phyloP scores from a whole-genome alignment of 2,888 invertebrate genomes.

The Clistopyga incitator region DNA sequence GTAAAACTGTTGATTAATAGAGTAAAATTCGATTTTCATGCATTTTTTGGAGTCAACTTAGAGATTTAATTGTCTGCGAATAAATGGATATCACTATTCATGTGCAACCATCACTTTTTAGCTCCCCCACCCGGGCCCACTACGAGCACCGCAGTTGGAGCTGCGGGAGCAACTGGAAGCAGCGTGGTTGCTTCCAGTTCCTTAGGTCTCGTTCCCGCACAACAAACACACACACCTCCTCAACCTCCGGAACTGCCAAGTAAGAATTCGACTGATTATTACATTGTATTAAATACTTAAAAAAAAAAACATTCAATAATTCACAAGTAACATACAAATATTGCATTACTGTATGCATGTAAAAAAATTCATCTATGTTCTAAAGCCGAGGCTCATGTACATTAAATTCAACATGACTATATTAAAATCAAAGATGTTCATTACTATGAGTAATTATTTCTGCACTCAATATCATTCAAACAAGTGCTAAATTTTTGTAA shows the following conservation, averaged over 20 bases:
- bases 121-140: slow-evolving; percentile 86
- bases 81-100: background rate
- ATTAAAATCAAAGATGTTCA: too few relatives aligned
- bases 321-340: too few relatives aligned
- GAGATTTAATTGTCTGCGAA: background rate
- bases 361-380: too few relatives aligned
- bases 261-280: slow-evolving; percentile 74
- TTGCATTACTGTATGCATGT: too few relatives aligned
- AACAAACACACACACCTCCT: slow-evolving; percentile 86
- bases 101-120: slow-evolving; percentile 63
- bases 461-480: too few relatives aligned
- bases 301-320: too few relatives aligned
- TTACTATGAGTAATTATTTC: too few relatives aligned
- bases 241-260: slow-evolving; percentile 91
- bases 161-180: slow-evolving; percentile 85
- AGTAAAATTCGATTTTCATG: slow-evolving; percentile 21
- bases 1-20: slow-evolving; percentile 41
- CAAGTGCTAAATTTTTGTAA: too few relatives aligned
- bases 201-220: slow-evolving; percentile 85
- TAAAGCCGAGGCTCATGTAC: too few relatives aligned
- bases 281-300: slow-evolving; percentile 4
- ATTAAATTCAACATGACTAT: too few relatives aligned
- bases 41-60: slow-evolving; percentile 38
- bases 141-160: slow-evolving; percentile 84
- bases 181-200: slow-evolving; percentile 84